A percentile compares a stretch with the other conserved stretches of the same genome.
These are phyloP conservation scores for Eutrigla gurnardus DNA, from an alignment of 2,797 vertebrate genomes.

Conservation along the genomic window DNA sequence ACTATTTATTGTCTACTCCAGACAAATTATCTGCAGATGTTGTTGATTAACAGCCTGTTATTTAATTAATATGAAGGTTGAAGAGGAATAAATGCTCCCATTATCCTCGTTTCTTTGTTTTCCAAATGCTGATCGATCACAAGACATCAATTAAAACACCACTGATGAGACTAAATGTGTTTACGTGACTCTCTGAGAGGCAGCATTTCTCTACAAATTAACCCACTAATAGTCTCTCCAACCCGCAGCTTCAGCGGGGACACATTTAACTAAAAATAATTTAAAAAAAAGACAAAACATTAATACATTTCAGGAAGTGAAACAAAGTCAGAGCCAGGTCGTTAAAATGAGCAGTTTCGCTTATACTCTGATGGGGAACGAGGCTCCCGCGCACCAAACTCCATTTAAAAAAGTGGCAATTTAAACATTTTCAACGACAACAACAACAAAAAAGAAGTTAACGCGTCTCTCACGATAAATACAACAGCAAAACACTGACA, in stretches of 20 bases:
- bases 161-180: neutral
- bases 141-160: neutral
- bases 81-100: neutral
- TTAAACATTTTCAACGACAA: neutral
- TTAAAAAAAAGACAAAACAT: too few species aligned
- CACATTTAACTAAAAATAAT: too few species aligned
- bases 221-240: neutral
- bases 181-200: neutral
- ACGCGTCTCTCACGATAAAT: too few species aligned
- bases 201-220: neutral
- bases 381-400: neutral
- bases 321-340: neutral
- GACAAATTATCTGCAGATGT: too few species aligned
- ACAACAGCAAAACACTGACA: neutral
- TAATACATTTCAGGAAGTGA: slow-evolving; percentile 31
- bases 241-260: neutral
- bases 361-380: neutral
- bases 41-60: neutral
- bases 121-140: neutral
- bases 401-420: neutral
- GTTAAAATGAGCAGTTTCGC: neutral
- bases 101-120: too few species aligned
- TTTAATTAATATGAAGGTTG: neutral
- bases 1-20: neutral
- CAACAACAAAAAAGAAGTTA: neutral